A percentile compares a stretch with the other conserved stretches of the same genome.
These are phyloP conservation scores for Dinomys branickii DNA, from an alignment of 2,113 vertebrate genomes.

Conservation along the genomic window DNA sequence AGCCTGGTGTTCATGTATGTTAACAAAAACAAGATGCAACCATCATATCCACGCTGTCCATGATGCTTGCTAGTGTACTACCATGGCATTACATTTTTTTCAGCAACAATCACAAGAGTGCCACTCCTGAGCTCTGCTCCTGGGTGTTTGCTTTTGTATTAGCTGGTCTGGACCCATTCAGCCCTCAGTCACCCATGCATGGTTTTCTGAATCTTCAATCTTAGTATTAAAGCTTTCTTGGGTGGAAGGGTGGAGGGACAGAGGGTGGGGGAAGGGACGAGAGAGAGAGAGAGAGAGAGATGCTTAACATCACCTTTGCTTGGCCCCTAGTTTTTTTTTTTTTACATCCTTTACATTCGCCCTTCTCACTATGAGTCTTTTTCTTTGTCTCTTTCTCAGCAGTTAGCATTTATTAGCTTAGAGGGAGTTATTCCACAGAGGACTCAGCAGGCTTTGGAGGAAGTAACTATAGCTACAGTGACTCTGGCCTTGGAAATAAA, in stretches of 20 bases:
- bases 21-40: neutral
- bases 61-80: neutral
- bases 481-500: neutral
- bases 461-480: neutral
- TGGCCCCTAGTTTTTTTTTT: neutral
- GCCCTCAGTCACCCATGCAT: neutral
- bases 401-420: neutral
- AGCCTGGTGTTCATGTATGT: neutral
- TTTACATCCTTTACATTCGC: neutral
- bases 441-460: neutral
- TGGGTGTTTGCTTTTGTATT: neutral
- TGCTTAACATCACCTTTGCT: neutral
- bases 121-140: neutral
- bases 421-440: neutral
- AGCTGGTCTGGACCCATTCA: too few relatives aligned
- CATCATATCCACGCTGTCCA: neutral
- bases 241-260: neutral
- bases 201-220: neutral
- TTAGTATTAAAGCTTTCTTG: neutral
- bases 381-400: neutral
- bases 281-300: neutral
- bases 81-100: neutral
- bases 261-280: neutral
- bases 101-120: neutral
- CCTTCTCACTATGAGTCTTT: neutral